These are phyloP conservation scores for Hippoglossus hippoglossus DNA, from an alignment of 2,797 vertebrate genomes.

Conservation along the genomic window DNA sequence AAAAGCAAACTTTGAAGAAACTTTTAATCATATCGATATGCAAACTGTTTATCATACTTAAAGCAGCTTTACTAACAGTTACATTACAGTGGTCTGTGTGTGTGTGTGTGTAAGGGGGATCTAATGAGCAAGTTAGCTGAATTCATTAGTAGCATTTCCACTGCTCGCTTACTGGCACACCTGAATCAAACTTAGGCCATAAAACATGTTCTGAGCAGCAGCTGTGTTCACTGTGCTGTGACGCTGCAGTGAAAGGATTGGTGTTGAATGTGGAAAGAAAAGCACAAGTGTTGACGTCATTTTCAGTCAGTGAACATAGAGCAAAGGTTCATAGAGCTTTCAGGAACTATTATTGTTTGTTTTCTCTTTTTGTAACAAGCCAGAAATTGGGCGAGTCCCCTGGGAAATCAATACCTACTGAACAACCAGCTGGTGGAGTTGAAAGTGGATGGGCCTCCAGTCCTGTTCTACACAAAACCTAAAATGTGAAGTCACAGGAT, in stretches of 20 bases:
- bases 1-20: neutral
- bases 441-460: neutral
- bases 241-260: neutral
- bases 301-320: neutral
- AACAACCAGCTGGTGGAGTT: conserved; percentile 3
- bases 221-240: conserved; percentile 4
- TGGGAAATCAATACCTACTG: neutral
- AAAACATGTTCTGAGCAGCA: conserved; percentile 4
- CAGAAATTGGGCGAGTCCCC: neutral
- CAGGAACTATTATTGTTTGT: neutral
- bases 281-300: neutral
- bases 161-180: neutral
- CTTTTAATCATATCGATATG: neutral
- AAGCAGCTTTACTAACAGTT: neutral
- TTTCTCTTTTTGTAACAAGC: neutral
- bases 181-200: neutral
- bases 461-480: neutral
- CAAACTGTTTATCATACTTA: neutral
- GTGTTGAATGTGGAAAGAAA: conserved; percentile 5
- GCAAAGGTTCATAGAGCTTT: neutral
- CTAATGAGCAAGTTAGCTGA: neutral
- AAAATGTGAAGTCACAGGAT: neutral
- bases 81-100: neutral
- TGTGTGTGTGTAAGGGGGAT: neutral
- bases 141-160: conserved; percentile 1